phyloP scores from a whole-genome alignment of 2,113 vertebrate genomes.

The Poeciliopsis turrubarensis region DNA sequence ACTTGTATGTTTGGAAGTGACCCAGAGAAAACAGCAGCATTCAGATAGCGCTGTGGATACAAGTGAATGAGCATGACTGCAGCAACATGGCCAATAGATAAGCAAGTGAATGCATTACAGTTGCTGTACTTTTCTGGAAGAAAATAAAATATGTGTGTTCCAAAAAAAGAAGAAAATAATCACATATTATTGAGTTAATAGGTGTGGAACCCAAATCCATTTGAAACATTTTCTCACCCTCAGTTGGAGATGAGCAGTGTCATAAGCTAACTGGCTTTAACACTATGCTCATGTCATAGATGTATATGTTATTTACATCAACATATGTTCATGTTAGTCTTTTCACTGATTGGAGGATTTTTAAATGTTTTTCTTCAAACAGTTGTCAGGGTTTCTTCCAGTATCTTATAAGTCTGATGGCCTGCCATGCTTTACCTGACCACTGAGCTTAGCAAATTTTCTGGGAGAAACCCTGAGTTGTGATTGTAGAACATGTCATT shows the following conservation, averaged over 20 bases:
- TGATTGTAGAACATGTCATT: neutral
- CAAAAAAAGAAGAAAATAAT: conserved; percentile 20
- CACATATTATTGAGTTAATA: neutral
- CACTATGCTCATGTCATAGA: no score
- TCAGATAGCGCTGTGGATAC: neutral
- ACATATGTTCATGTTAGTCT: neutral
- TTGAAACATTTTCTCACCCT: neutral
- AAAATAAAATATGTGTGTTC: conserved; percentile 14
- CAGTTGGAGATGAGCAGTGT: neutral
- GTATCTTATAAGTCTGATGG: no score
- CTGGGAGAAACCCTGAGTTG: no score
- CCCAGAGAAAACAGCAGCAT: conserved; percentile 48
- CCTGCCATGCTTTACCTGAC: no score
- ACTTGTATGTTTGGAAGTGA: conserved; percentile 23
- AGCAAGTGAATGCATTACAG: neutral
- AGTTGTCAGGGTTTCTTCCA: neutral
- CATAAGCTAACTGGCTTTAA: neutral
- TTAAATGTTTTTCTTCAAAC: neutral
- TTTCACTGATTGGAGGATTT: neutral
- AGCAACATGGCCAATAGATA: conserved; percentile 16
- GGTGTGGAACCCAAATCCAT: neutral
- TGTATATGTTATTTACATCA: neutral
- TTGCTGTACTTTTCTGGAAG: conserved; percentile 1
- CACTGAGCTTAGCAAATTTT: no score
- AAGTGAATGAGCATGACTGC: neutral